These are phyloP conservation scores for Salminus brasiliensis DNA, from an alignment of 2,113 vertebrate genomes.

Conservation along the genomic window DNA sequence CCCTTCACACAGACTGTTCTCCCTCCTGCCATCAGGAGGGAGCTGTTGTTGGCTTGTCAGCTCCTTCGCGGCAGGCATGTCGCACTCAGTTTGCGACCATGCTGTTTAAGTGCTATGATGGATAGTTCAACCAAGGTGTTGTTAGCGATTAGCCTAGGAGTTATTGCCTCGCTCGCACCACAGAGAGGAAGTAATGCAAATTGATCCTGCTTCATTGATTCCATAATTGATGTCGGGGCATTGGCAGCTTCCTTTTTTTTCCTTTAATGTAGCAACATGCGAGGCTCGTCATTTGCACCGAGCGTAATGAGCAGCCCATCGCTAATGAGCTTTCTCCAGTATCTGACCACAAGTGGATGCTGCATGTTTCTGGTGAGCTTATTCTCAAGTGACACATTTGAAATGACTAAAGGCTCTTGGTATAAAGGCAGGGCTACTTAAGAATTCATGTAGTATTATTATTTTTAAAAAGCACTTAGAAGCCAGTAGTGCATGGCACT, in stretches of 20 bases:
- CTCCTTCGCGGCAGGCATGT: no score
- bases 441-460: not conserved
- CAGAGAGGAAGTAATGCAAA: conserved; percentile 43
- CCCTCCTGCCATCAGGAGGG: no score
- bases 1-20: no score
- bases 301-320: not conserved
- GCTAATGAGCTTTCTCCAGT: conserved; percentile 9
- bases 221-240: conserved; percentile 40
- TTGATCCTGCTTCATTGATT: conserved; percentile 46
- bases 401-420: not conserved
- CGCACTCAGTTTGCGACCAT: not conserved
- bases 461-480: not conserved
- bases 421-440: not conserved
- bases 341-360: not conserved
- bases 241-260: conserved; percentile 29
- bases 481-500: not conserved
- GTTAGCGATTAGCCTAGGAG: conserved; percentile 38
- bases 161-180: conserved; percentile 20
- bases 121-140: conserved; percentile 37
- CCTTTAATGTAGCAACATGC: conserved; percentile 26
- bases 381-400: not conserved
- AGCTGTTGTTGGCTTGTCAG: not conserved
- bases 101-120: conserved; percentile 19
- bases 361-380: not conserved
- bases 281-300: conserved; percentile 14